phyloP scores from a whole-genome alignment of 2,113 vertebrate species.

The Eidolon helvum region DNA sequence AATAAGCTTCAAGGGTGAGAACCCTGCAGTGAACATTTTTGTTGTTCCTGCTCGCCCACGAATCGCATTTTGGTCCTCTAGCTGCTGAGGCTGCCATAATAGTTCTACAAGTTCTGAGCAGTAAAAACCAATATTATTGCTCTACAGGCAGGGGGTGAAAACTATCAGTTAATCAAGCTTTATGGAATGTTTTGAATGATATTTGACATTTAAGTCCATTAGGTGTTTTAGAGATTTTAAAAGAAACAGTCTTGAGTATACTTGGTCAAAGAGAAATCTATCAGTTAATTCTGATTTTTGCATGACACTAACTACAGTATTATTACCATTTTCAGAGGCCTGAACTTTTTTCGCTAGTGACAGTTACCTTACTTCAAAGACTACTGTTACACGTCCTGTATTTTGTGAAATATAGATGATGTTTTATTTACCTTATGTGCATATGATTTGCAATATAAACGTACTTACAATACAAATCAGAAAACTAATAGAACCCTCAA shows the following conservation, averaged over 20 bases:
- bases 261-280: conserved; percentile 40
- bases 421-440: background rate
- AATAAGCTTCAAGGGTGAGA: background rate
- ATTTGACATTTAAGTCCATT: background rate
- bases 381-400: background rate
- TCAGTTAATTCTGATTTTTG: conserved; percentile 52
- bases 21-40: background rate
- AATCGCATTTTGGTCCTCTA: background rate
- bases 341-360: background rate
- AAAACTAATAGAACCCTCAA: background rate
- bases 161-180: background rate
- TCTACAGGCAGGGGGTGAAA: background rate
- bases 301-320: background rate
- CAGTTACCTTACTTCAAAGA: background rate
- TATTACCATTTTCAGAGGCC: background rate
- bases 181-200: background rate
- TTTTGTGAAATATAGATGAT: background rate
- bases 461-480: background rate
- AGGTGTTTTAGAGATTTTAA: background rate
- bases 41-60: background rate
- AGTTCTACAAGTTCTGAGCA: background rate
- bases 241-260: background rate
- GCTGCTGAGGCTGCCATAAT: background rate
- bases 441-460: background rate
- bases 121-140: background rate